A percentile compares a stretch with the other conserved stretches of the same genome.
Evolutionary conservation across 2,888 invertebrate species (phyloP).

Genomic region (Vesta saturnalis): DNA sequence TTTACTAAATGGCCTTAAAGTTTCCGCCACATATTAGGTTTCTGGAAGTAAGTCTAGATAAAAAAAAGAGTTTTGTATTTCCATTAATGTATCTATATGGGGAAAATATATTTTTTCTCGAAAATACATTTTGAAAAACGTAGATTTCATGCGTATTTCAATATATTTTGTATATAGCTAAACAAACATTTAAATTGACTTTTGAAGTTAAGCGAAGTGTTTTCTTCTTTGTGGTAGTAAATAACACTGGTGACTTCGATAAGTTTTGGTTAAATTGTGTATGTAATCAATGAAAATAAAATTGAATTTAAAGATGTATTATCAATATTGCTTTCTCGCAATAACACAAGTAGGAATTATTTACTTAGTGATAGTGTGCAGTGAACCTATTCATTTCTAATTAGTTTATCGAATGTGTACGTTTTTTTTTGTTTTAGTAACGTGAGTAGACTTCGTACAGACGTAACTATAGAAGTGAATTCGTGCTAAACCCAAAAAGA

Average conservation of each 20-base stretch:
- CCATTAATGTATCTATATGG: background rate
- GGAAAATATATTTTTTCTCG: no score
- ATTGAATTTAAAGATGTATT: conserved; percentile 10
- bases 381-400: conserved; percentile 14
- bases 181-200: no score
- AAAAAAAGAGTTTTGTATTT: background rate
- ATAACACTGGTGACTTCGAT: no score
- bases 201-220: no score
- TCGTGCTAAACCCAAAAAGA: no score
- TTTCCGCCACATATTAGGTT: conserved; percentile 28
- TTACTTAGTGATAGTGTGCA: conserved; percentile 27
- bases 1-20: conserved; percentile 30
- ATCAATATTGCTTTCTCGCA: conserved; percentile 28
- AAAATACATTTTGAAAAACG: background rate
- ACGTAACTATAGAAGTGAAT: background rate
- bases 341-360: conserved; percentile 26
- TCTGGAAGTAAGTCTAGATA: conserved; percentile 28
- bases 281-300: no score
- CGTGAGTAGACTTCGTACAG: background rate
- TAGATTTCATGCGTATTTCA: no score
- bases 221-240: no score
- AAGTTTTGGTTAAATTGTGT: no score
- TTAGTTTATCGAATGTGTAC: conserved; percentile 11
- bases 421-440: conserved; percentile 13
- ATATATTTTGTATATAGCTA: no score